Base-by-base conservation (phyloP, 2,888 invertebrate species). In the Harpagoxenus sublaevis region DNA sequence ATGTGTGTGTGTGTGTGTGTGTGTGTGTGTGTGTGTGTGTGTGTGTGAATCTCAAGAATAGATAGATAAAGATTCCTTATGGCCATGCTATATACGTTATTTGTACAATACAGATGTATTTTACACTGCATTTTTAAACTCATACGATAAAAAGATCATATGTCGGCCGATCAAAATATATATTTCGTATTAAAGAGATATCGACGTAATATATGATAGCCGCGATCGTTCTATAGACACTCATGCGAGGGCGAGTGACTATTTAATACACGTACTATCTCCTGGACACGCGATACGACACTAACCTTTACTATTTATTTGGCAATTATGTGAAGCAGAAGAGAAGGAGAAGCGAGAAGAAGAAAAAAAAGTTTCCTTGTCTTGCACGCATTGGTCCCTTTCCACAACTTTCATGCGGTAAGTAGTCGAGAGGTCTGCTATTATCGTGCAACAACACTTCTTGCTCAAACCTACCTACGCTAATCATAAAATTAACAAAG, bases 381-480 rank as follows among this genome's bases (percentile, higher is more conserved):
- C 45, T 42, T 60, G 28, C 53, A 53, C 39, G 12, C 51, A 31
- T 83, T 83, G 83, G 83, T 83, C 83, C 83, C 83, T 78, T 81
- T 73, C 74, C 28, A 60, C 39, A n/a, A 48, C 39, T 73, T 81
- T 81, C 48, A 57, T 73, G 48, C 35, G 39, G 12, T 81, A 79
- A 81, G 35, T 60, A 60, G 12, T 28, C 31, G 55, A 55, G 55
- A 45, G 15, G 42, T 78, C 31, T 15, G 45, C 3, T 39, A 35
- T 15, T 45, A 45, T 45, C n/a, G 45, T 15, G 45, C 8, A n/a
- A 48, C 28, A 45, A 57, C 6, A 70, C 48, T 42, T 71, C 45
- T 45, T 31, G 23, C 8, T 12, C 39, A 12, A 60, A 55, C 42
- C 1, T 28, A 23, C 1, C 5, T 57, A 57, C 15, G n/a, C 45